Conservation (phyloP, 2,888 invertebrate genomes). For the Phalera bucephala region DNA sequence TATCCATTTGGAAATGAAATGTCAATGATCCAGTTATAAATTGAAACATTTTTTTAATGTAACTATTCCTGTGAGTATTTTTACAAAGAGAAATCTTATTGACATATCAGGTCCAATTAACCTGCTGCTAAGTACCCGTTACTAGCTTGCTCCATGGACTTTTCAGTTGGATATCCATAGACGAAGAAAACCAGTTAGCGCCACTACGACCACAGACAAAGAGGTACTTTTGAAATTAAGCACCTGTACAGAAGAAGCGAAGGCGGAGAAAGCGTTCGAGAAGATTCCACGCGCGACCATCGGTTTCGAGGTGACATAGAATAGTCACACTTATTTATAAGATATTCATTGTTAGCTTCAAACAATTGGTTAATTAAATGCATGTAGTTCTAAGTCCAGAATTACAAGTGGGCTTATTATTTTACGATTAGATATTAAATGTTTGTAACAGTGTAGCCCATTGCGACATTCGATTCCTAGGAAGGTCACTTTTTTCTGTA, state of each 20-base stretch:
- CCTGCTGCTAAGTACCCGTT: slow-evolving; percentile 49
- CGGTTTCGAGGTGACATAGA: slow-evolving; percentile 77
- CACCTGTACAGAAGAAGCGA: slow-evolving; percentile 43
- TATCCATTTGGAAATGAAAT: slow-evolving; percentile 48
- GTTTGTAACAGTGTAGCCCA: slow-evolving; percentile 63
- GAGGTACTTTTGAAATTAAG: slow-evolving; percentile 79
- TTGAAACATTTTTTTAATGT: not conserved
- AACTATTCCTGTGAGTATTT: no score
- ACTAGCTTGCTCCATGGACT: slow-evolving; percentile 79
- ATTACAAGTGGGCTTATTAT: slow-evolving; percentile 55
- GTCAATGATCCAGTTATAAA: slow-evolving; percentile 40
- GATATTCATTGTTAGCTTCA: slow-evolving; percentile 37
- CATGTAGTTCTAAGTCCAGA: slow-evolving; percentile 57
- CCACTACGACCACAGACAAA: slow-evolving; percentile 40
- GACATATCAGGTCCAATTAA: slow-evolving; percentile 36
- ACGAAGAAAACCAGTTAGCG: slow-evolving; percentile 41
- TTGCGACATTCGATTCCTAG: slow-evolving; percentile 59
- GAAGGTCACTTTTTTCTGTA: slow-evolving; percentile 64
- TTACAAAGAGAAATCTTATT: slow-evolving; percentile 30
- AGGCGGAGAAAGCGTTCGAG: slow-evolving; percentile 22
- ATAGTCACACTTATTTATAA: slow-evolving; percentile 56
- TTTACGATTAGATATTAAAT: slow-evolving; percentile 54
- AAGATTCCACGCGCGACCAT: slow-evolving; percentile 35
- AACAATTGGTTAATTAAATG: slow-evolving; percentile 42
- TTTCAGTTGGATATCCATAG: slow-evolving; percentile 73